Conservation (phyloP, 2,113 vertebrate genomes). For the Spea multiplicata region DNA sequence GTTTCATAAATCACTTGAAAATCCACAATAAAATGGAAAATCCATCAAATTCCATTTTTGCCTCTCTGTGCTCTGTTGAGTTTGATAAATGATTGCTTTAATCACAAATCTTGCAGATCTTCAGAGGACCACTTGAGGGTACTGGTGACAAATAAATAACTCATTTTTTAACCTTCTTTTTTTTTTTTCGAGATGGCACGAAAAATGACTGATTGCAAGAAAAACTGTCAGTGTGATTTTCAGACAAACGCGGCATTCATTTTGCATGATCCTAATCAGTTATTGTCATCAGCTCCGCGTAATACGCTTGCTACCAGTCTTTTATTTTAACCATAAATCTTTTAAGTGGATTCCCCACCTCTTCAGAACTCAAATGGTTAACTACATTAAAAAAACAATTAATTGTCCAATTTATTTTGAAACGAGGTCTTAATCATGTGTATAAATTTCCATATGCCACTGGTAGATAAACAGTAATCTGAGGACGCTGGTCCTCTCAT, state of each 20-base stretch:
- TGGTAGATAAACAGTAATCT: too few relatives aligned
- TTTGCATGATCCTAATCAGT: constrained; percentile 26
- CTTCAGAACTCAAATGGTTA: too few relatives aligned
- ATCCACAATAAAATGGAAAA: constrained; percentile 8
- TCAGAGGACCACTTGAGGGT: constrained; percentile 28
- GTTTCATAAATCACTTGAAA: constrained; percentile 24
- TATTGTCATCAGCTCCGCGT: constrained; percentile 21
- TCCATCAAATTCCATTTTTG: constrained; percentile 27
- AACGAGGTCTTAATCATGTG: too few relatives aligned
- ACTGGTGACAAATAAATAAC: constrained; percentile 18
- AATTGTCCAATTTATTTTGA: too few relatives aligned
- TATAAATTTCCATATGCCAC: too few relatives aligned
- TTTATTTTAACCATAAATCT: too few relatives aligned
- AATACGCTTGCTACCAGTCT: too few relatives aligned
- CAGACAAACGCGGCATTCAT: constrained; percentile 18
- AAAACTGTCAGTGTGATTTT: constrained; percentile 6
- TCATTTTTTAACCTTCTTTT: constrained; percentile 28
- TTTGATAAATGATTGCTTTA: constrained; percentile 33
- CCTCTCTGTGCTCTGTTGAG: constrained; percentile 25
- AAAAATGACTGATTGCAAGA: constrained; percentile 12
- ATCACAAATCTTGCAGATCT: constrained; percentile 31
- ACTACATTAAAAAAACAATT: too few relatives aligned
- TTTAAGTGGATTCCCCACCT: too few relatives aligned
- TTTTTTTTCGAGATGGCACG: neutral
- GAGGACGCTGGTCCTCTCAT: too few relatives aligned